Evolutionary conservation across 2,888 invertebrate genomes (phyloP).

Genomic region (Cheilosia grossa): DNA sequence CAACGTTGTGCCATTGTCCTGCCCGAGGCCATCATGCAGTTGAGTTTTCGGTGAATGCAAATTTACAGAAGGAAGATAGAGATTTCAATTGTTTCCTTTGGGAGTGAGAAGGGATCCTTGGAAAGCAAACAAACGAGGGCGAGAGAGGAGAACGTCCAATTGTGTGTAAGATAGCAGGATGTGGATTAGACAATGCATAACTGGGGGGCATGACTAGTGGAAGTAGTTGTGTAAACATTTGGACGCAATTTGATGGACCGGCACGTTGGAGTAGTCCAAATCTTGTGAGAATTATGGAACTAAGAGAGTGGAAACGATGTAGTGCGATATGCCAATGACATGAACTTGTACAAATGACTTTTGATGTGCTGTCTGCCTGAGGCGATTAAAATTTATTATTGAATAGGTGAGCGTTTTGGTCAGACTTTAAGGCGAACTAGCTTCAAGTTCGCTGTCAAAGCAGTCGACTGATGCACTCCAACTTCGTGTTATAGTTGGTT

Average conservation of each 20-base stretch:
- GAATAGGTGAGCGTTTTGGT: too few species aligned
- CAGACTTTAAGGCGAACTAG: too few species aligned
- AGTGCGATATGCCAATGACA: too few species aligned
- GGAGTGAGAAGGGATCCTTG: slow-evolving; percentile 50
- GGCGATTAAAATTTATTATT: too few species aligned
- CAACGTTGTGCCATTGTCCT: slow-evolving; percentile 48
- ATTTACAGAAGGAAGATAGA: slow-evolving; percentile 62
- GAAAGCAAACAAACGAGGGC: slow-evolving; percentile 24
- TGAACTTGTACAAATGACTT: too few species aligned
- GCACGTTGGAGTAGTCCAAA: not conserved
- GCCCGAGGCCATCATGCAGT: slow-evolving; percentile 38
- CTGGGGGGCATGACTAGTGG: slow-evolving; percentile 10
- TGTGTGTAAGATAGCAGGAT: slow-evolving; percentile 53
- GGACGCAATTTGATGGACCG: not conserved
- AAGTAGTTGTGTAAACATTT: slow-evolving; percentile 23
- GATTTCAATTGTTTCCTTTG: slow-evolving; percentile 71
- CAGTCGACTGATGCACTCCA: too few species aligned
- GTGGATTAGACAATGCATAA: slow-evolving; percentile 39
- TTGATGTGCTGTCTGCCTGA: too few species aligned
- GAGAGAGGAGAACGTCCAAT: slow-evolving; percentile 25
- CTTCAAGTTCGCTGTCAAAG: too few species aligned
- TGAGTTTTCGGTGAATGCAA: slow-evolving; percentile 58
- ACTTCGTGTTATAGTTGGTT: too few species aligned
- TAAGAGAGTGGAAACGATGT: too few species aligned
- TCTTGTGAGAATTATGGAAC: too few species aligned